Percentiles rank a stretch among this genome's conserved stretches.
These are phyloP conservation scores for Chromis chromis DNA, from an alignment of 2,797 vertebrate species.

Conservation along the genomic window DNA sequence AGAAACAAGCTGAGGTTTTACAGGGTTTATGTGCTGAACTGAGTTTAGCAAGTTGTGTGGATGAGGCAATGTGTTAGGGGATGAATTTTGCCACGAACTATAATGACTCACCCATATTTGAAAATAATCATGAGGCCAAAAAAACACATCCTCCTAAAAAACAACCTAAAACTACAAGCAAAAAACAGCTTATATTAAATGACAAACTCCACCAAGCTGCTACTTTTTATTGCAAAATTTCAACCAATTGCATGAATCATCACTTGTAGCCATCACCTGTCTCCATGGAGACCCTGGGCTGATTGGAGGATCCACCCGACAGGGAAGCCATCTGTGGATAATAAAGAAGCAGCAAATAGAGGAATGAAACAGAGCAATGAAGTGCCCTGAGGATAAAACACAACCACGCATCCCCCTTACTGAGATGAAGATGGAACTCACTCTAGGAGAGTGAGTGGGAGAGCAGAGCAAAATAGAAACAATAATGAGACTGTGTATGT, in stretches of 20 bases:
- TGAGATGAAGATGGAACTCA: slow-evolving; percentile 68
- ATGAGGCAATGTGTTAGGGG: neutral
- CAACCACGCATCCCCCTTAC: slow-evolving; percentile 47
- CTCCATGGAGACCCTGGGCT: slow-evolving; percentile 31
- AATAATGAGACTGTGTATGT: slow-evolving; percentile 33
- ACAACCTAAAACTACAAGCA: no score
- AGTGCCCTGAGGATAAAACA: slow-evolving; percentile 62
- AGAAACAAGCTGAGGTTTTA: neutral
- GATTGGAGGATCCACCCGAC: slow-evolving; percentile 41
- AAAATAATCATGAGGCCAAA: neutral
- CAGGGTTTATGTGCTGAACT: neutral
- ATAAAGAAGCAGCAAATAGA: slow-evolving; percentile 59
- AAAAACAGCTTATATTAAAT: slow-evolving; percentile 6
- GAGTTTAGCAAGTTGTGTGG: neutral
- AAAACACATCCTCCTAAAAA: neutral
- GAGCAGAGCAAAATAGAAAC: slow-evolving; percentile 47
- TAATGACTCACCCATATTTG: neutral
- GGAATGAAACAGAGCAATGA: slow-evolving; percentile 64
- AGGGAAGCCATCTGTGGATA: slow-evolving; percentile 57
- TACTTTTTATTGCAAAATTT: neutral
- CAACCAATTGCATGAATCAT: slow-evolving; percentile 5
- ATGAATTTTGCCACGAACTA: neutral
- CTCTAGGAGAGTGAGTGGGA: slow-evolving; percentile 54
- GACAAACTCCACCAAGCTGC: neutral
- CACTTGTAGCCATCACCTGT: slow-evolving; percentile 24